These are phyloP conservation scores for Podilymbus podiceps DNA, from an alignment of 2,113 vertebrate species.

Conservation along the genomic window DNA sequence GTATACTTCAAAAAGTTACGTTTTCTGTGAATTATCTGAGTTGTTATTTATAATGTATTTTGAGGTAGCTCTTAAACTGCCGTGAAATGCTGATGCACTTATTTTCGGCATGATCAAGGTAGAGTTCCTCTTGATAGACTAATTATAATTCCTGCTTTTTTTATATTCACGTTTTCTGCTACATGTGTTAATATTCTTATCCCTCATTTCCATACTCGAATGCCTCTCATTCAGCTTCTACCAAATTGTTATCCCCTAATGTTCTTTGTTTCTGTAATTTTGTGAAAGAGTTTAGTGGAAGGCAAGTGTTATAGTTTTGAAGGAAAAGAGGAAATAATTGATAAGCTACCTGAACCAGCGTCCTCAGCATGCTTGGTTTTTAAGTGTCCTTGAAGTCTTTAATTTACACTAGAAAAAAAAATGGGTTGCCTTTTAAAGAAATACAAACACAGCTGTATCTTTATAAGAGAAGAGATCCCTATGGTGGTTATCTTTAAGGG, in stretches of 20 bases:
- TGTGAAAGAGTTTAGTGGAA: not conserved
- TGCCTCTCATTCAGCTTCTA: not conserved
- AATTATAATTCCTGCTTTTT: not conserved
- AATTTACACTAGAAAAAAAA: not conserved
- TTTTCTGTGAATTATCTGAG: not conserved
- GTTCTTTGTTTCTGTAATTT: not conserved
- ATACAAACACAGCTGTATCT: not conserved
- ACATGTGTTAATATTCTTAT: not conserved
- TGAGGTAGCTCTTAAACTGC: not conserved
- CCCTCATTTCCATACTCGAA: not conserved
- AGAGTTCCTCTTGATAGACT: not conserved
- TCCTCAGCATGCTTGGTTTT: not conserved
- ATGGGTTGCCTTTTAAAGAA: not conserved
- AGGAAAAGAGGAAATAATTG: not conserved
- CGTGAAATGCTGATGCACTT: not conserved
- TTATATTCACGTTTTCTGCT: not conserved
- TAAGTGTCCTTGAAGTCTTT: not conserved
- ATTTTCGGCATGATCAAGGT: not conserved
- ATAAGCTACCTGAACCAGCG: not conserved
- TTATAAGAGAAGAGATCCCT: not conserved
- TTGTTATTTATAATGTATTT: not conserved
- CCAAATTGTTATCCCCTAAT: not conserved
- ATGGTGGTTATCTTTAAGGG: not conserved
- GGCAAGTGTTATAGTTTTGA: not conserved
- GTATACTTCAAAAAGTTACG: not conserved